phyloP scores from a whole-genome alignment of 2,888 invertebrate genomes.

The Drosophila subquinaria region DNA sequence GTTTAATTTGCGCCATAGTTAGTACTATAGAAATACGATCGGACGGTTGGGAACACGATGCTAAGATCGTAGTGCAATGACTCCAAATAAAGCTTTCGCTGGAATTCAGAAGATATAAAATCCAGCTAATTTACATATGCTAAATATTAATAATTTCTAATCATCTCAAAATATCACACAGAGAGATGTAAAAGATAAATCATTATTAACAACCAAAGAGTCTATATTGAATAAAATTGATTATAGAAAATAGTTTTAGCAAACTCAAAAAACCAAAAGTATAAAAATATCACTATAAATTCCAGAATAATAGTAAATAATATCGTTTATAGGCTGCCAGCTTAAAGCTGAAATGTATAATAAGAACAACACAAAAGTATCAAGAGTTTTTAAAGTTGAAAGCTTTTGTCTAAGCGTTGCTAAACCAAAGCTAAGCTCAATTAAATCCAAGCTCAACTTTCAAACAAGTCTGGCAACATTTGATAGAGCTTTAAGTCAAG shows the following conservation, averaged over 20 bases:
- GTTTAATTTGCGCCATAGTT: conserved; percentile 68
- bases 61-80: conserved; percentile 19
- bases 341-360: background rate
- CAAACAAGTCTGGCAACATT: conserved; percentile 35
- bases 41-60: background rate
- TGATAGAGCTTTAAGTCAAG: conserved; percentile 45
- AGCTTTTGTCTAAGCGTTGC: conserved; percentile 13
- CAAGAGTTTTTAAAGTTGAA: background rate
- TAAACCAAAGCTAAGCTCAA: conserved; percentile 23
- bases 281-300: background rate
- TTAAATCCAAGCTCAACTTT: conserved; percentile 19
- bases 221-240: background rate
- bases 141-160: background rate
- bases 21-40: background rate
- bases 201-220: background rate
- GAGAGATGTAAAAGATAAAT: no score
- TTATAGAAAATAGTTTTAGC: no score
- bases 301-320: background rate
- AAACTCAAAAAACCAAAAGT: background rate
- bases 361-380: conserved; percentile 5
- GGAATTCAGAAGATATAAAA: background rate
- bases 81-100: background rate
- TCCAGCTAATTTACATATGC: background rate
- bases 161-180: background rate
- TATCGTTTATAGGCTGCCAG: background rate